Evolutionary conservation across 2,888 invertebrate species (phyloP).

Genomic region (Ceramica pisi): DNA sequence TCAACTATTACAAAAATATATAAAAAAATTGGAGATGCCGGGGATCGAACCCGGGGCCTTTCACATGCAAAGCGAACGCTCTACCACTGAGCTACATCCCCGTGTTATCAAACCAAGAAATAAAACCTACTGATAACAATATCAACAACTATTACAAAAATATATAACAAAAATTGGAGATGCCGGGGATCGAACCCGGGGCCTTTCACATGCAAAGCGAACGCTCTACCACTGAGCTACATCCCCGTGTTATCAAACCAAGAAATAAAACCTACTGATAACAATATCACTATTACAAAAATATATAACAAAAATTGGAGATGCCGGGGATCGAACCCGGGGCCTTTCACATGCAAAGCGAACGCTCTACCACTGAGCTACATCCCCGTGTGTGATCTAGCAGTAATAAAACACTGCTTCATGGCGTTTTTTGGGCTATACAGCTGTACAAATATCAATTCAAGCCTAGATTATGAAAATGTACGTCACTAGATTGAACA

Average conservation of each 20-base stretch:
- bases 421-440: too few relatives aligned
- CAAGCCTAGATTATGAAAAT: too few relatives aligned
- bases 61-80: slow-evolving; percentile 97
- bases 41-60: slow-evolving; percentile 99
- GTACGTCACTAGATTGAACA: too few relatives aligned
- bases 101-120: neutral
- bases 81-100: slow-evolving; percentile 98
- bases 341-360: slow-evolving; percentile 99
- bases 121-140: too few relatives aligned
- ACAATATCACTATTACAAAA: too few relatives aligned
- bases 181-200: slow-evolving; percentile 99
- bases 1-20: too few relatives aligned
- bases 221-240: slow-evolving; percentile 99
- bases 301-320: slow-evolving; percentile 92
- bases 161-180: too few relatives aligned
- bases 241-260: slow-evolving; percentile 74
- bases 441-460: too few relatives aligned
- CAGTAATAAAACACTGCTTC: too few relatives aligned
- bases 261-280: too few relatives aligned
- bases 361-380: slow-evolving; percentile 99
- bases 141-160: too few relatives aligned
- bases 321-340: slow-evolving; percentile 99
- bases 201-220: slow-evolving; percentile 97
- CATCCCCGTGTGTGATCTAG: slow-evolving; percentile 93
- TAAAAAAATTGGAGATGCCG: too few relatives aligned